Evolutionary conservation across 2,113 vertebrate species (phyloP).

Genomic region (Taurulus bubalis): DNA sequence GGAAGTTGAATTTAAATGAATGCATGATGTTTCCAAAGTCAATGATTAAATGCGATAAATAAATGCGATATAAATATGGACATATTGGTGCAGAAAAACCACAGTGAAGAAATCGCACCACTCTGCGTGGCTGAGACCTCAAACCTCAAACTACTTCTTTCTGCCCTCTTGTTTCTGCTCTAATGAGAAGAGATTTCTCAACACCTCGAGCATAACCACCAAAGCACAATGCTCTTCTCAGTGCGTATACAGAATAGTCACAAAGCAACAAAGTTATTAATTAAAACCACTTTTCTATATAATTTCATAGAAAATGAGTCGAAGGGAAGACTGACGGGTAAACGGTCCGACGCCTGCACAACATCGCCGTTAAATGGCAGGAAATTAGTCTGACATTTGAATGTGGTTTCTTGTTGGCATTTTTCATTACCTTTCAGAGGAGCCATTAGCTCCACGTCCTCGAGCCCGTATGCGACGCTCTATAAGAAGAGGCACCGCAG

Average conservation of each 20-base stretch:
- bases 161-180: too few species aligned
- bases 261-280: background rate
- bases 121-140: background rate
- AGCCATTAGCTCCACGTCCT: constrained; percentile 36
- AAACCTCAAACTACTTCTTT: background rate
- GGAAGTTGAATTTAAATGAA: too few species aligned
- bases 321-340: background rate
- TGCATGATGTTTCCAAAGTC: too few species aligned
- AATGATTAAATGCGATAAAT: too few species aligned
- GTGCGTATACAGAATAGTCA: too few species aligned
- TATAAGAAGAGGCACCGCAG: constrained; percentile 8
- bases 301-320: background rate
- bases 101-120: background rate
- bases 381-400: constrained; percentile 68
- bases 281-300: background rate
- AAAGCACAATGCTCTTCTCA: too few species aligned
- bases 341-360: constrained; percentile 10
- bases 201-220: too few species aligned
- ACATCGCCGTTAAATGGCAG: constrained; percentile 31
- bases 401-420: background rate
- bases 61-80: too few species aligned
- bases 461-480: too few species aligned
- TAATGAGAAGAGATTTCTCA: too few species aligned
- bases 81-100: background rate
- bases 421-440: constrained; percentile 14